A percentile compares a stretch with the other conserved stretches of the same genome.
These are phyloP conservation scores for Discoglossus pictus DNA, from an alignment of 2,797 vertebrate genomes.

Conservation along the genomic window DNA sequence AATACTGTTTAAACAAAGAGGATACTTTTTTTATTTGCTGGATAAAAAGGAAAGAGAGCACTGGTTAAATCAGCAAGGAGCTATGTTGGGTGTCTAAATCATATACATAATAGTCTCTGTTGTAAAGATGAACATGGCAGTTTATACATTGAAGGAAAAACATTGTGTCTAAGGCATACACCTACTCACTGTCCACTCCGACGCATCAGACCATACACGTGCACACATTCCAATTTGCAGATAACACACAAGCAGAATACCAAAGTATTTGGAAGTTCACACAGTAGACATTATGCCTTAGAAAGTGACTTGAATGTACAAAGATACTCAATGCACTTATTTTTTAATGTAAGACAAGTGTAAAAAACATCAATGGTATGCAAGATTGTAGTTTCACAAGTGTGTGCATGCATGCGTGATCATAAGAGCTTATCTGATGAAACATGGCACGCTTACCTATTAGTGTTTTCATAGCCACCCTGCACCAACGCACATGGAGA, in stretches of 20 bases:
- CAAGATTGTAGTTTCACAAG: conserved; percentile 68
- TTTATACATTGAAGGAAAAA: conserved; percentile 5
- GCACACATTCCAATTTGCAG: conserved; percentile 66
- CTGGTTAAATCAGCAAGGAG: too few relatives aligned
- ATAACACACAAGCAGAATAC: conserved; percentile 77
- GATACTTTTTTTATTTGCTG: too few relatives aligned
- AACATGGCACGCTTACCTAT: conserved; percentile 54
- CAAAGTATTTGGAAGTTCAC: conserved; percentile 78
- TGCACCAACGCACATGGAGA: conserved; percentile 56
- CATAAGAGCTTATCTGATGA: conserved; percentile 61
- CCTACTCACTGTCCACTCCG: conserved; percentile 62
- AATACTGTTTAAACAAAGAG: too few relatives aligned
- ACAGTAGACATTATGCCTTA: conserved; percentile 81
- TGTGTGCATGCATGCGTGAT: conserved; percentile 58
- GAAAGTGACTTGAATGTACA: conserved; percentile 93
- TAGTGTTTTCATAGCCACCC: conserved; percentile 52
- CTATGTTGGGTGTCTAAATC: conserved; percentile 2
- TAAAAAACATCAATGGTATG: conserved; percentile 66
- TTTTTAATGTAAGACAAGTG: conserved; percentile 75
- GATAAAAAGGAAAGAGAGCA: too few relatives aligned
- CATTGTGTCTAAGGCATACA: conserved; percentile 70
- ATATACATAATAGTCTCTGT: background rate
- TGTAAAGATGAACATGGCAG: conserved; percentile 1
- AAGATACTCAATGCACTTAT: conserved; percentile 82
- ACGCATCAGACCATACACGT: conserved; percentile 67